Percentiles rank a stretch among this genome's conserved stretches.
phyloP scores from a whole-genome alignment of 1,140 invertebrate species.

The Druon quercuslanigerum region DNA sequence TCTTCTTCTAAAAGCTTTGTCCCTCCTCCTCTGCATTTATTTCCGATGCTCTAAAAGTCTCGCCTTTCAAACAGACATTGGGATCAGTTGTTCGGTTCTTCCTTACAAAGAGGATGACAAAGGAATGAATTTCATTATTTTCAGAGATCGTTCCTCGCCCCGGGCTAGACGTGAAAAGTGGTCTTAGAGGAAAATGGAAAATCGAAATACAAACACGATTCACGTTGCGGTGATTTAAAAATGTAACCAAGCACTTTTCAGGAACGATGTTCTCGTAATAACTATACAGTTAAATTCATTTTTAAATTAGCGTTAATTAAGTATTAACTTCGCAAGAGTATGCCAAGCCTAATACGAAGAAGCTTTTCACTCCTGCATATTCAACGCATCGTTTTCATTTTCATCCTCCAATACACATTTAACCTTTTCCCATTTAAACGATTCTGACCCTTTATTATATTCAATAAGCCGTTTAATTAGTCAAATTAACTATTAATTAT shows the following conservation, averaged over 20 bases:
- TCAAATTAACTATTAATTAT: too few species aligned
- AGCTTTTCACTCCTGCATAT: constrained; percentile 1
- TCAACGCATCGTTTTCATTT: neutral
- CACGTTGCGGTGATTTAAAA: constrained; percentile 18
- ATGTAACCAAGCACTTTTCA: constrained; percentile 3
- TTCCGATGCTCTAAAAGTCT: neutral
- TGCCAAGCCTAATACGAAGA: neutral
- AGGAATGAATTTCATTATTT: constrained; percentile 11
- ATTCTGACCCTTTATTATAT: too few species aligned
- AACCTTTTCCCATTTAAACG: too few species aligned
- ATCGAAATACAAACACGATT: neutral
- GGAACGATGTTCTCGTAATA: constrained; percentile 3
- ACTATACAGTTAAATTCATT: constrained; percentile 4
- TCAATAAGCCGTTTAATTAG: too few species aligned
- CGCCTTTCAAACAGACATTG: constrained; percentile 18
- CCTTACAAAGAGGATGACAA: neutral
- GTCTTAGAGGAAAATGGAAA: constrained; percentile 1
- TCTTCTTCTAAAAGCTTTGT: neutral
- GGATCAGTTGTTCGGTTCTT: constrained; percentile 24
- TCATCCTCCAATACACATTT: neutral
- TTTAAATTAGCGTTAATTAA: constrained; percentile 19
- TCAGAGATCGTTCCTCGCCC: neutral
- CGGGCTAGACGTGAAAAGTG: neutral
- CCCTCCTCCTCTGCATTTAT: neutral
- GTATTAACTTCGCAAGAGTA: constrained; percentile 9